Base-by-base conservation (phyloP, 1,140 invertebrate species). In the Ladona fulva region DNA sequence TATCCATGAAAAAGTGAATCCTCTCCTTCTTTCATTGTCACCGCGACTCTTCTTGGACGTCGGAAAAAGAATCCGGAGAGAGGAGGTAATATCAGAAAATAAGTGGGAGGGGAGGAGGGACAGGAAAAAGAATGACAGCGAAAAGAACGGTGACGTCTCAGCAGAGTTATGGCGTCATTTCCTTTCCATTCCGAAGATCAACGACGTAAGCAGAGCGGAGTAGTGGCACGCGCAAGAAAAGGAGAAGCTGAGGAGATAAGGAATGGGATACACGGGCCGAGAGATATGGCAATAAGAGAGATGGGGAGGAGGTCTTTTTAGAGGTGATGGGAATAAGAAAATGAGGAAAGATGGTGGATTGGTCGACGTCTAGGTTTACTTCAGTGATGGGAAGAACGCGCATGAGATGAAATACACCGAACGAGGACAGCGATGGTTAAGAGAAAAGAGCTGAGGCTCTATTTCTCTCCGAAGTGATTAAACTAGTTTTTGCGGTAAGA, bases 111-210 rank as follows among this genome's bases (percentile, higher is more conserved):
- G 52, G 14, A 6, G 14, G 3, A 12, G 52, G 52, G 14, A 22
- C 1, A 66, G 12, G n/a, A 66, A 12, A 22, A 12, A 66, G 52
- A 66, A 66, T 66, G 52, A 66, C 52, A 66, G n/a, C 16, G 52
- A 12, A 66, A 66, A 66, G 52, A 66, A 66, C 52, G 52, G 52
- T 66, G 52, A 66, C 52, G 52, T 66, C 52, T 12, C n/a, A 12
- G 3, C 14, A 66, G 52, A 66, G n/a, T 66, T 66, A 66, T 66
- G 52, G 52, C 14, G 52, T 66, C 52, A 66, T 66, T 66, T 66
- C 52, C 52, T 66, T 66, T 66, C 52, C 52, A 66, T 66, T 66
- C 52, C 16, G 52, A 66, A 66, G 52, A 66, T 66, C 52, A 66
- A 66, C 52, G 52, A 66, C 52, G 14, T 37, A 37, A 37, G 29